Base-by-base conservation (phyloP, 2,888 invertebrate species). In the Tupiocoris notatus region DNA sequence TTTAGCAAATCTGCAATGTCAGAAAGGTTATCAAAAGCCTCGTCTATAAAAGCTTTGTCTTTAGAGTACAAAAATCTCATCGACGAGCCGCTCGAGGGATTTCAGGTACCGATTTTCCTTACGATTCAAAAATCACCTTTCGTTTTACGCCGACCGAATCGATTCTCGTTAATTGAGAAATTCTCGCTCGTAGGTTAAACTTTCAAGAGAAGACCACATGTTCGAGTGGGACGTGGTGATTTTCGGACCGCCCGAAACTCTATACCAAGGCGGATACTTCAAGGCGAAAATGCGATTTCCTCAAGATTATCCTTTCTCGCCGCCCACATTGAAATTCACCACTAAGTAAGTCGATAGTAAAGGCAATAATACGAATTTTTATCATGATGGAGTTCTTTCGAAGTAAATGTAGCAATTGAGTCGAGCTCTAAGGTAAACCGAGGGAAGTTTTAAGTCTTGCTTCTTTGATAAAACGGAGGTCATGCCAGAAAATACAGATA, bases 221-320 rank as follows among this genome's bases (percentile, higher is more conserved):
- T 79, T 78, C 64, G 79, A 78, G 9, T 79, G 79, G 79, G 78
- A 79, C 2, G 76, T 79, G 12, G 79, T 77, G 67, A 78, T 79
- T 12, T 79, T 79, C 59, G 79, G 79, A 16, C 79, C 79, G 1
- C 79, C 79, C 7, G 79, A 79, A 18, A 79, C 79, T 1, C 76
- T 78, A 2, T 79, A 79, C 54, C 76, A 77, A 24, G 79, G 79
- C 1, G 79, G 79, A 17, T 79, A 79, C 59, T 79, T 79, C 73
- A 79, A 79, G 63, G 78, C 78, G 16, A 24, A 64, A 17, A 78
- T 79, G 78, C 77, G 75, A 22, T 79, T 79, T 59, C 79, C 79
- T 16, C 68, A 61, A 58, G 79, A 79, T 68, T 79, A 79, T 58
- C 79, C 79, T 20, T 79, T 77, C 59, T 78, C 78, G 22, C 79